Evolutionary conservation across 2,888 invertebrate species (phyloP).

Genomic region (Atethmia centrago): DNA sequence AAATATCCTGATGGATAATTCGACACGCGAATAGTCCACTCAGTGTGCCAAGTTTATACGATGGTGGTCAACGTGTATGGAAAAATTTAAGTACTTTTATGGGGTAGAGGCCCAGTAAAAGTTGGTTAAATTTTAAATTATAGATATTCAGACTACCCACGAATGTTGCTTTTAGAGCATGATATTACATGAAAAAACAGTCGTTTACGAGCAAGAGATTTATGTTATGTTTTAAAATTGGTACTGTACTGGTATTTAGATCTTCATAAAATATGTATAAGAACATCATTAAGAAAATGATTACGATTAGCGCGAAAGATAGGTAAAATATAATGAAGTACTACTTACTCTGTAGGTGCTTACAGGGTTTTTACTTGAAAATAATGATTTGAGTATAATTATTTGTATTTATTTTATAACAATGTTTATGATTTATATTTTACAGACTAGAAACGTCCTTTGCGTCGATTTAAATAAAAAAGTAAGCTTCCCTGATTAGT

Average conservation of each 20-base stretch:
- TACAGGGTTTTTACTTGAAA: constrained; percentile 13
- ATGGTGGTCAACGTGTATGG: background rate
- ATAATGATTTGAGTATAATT: background rate
- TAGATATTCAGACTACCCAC: background rate
- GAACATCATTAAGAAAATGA: constrained; percentile 19
- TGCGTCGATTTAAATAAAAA: background rate
- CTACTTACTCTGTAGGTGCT: background rate
- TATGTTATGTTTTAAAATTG: constrained; percentile 2
- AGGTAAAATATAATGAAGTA: background rate
- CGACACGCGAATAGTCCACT: constrained; percentile 58
- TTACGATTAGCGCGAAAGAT: constrained; percentile 2
- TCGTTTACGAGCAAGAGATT: background rate
- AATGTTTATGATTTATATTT: background rate
- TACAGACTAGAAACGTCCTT: background rate
- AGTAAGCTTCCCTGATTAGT: background rate
- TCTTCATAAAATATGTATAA: background rate
- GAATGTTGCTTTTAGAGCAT: background rate
- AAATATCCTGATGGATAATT: constrained; percentile 68
- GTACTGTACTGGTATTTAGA: background rate
- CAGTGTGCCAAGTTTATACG: constrained; percentile 29
- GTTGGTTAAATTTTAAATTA: background rate
- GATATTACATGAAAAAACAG: background rate
- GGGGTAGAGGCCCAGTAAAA: background rate
- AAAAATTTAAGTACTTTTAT: background rate
- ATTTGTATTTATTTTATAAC: constrained; percentile 8